Evolutionary conservation across 2,797 vertebrate genomes (phyloP), one percentile per base, ranked within the genome.

Genomic region (Gobio occitaniae): DNA sequence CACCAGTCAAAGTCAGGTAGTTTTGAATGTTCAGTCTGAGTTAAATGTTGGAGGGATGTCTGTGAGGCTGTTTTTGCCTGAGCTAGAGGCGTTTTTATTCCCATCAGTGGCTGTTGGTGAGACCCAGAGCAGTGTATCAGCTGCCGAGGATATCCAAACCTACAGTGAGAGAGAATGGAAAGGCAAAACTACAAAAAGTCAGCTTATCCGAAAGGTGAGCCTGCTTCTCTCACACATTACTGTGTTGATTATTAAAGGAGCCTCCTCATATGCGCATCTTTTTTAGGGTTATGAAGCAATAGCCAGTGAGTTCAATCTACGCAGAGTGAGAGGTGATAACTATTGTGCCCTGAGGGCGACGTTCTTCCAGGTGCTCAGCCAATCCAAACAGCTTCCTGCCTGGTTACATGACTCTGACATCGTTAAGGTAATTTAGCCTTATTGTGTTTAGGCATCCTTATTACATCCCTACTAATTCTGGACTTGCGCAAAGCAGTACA

Each of bases 271-370:
- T 32, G 15, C 69, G 9, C 13, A 1, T 12, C 32, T 81, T 61
- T 65, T 76, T 82, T 79, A 91, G 90, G 90, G 90, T 9, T 91
- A 97, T 38, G 94, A 95, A 91, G 93, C 93, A 66, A 94, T 96
- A 83, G 93, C 94, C 84, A 92, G 90, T 86, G 94, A 87, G 29
- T 97, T 96, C 90, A 93, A 94, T 4, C 94, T 97, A 75, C 91
- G 96, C 88, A 93, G 94, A 86, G 95, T 97, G 65, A 93, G 96
- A 7, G 96, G 96, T 25, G 96, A 97, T 85, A 97, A 97, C 63
- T 97, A 96, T 75, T 97, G 96, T 88, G 96, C 96, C 6, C 93
- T 97, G 89, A 93, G 96, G 87, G 96, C 96, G 54, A 96, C 96
- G 0, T 92, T 97, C 47, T 97, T 97, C 91, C 96, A 97, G 92